Evolutionary conservation across 2,797 vertebrate species (phyloP), one percentile per base, ranked within the genome.

Genomic region (Meriones psammophilus): DNA sequence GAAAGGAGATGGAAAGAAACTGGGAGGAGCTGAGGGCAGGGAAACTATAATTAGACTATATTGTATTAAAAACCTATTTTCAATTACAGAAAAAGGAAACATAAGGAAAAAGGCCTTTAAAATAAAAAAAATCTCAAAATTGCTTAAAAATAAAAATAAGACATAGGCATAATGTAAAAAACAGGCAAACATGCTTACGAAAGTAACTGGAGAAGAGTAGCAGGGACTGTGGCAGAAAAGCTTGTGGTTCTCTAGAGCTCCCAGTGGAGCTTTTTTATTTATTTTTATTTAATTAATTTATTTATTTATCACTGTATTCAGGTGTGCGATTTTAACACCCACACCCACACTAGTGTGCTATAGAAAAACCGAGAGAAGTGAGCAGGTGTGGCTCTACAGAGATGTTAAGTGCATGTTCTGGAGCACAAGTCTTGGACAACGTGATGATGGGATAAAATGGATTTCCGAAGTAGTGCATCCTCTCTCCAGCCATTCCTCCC

Each of bases 291-390:
- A 39, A 39, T 39, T 39, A 39, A 39, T 39, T 39, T 2, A 39
- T 87, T 91, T 92, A n/a, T 79, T 39, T 89, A 3, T 80, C 68
- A 84, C 20, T 71, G 86, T 20, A 24, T 30, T 77, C 24, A 56
- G 42, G 9, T 69, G 73, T 92, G 62, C 76, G 17, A 60, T 92
- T 90, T 73, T 15, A 77, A 89, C 88, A n/a, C 62, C 56, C 56
- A 0, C 56, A n/a, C 33, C 73, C 39, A 22, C 64, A 15, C 20
- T 39, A 73, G 10, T 62, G 5, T 6, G 83, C 84, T 76, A 17
- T 92, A 88, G 84, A 85, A 54, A 94, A 85, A 50, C 13, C 26
- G 10, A 60, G 28, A 84, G 83, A 89, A 89, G 39, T 20, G 33
- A 95, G 24, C 6, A 85, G 56, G 12, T 58, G 17, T n/a, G 26